Evolutionary conservation across 2,797 vertebrate species (phyloP), one percentile per base, ranked within the genome.

Genomic region (Etheostoma perlongum): DNA sequence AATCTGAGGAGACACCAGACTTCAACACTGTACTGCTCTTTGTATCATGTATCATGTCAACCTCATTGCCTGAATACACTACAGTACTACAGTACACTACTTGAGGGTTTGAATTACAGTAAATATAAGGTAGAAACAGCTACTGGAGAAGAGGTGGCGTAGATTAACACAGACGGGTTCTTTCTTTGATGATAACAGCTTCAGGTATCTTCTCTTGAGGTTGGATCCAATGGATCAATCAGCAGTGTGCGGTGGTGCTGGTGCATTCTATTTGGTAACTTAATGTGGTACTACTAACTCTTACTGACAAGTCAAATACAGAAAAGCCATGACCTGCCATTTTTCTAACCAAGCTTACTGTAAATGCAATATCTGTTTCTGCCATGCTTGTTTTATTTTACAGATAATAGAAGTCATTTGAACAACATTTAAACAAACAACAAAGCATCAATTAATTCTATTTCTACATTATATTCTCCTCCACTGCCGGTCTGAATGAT

Each of bases 1-100:
- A 62, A 84, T 80, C 53, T 59, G 47, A 66, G 51, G 51, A 57
- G 70, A 76, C 66, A 65, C 58, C 47, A 40, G 48, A 49, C 6
- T 74, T 81, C 18, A 74, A 87, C 75, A 61, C 49, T 52, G 15
- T 3, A 15, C 7, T 62, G 58, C 48, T 60, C 6, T 16, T n/a
- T 18, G 61, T 55, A 21, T 55, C 54, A 42, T 69, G 27, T 64
- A 27, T 81, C 74, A 74, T 68, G 25, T 33, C 21, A 67, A 36
- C 36, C 11, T 42, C 67, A 78, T 81, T 66, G 63, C 18, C 63
- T 13, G 18, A 63, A 75, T 40, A n/a, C 57, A 64, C 51, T 19
- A 27, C 57, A 61, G 65, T 67, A 19, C 25, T 25, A 25, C 25
- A 25, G 2, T 25, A 25, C 25, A 25, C 25, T 25, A 65, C 47